phyloP scores from a whole-genome alignment of 1,140 invertebrate species.

The Anoplolepis gracilipes region DNA sequence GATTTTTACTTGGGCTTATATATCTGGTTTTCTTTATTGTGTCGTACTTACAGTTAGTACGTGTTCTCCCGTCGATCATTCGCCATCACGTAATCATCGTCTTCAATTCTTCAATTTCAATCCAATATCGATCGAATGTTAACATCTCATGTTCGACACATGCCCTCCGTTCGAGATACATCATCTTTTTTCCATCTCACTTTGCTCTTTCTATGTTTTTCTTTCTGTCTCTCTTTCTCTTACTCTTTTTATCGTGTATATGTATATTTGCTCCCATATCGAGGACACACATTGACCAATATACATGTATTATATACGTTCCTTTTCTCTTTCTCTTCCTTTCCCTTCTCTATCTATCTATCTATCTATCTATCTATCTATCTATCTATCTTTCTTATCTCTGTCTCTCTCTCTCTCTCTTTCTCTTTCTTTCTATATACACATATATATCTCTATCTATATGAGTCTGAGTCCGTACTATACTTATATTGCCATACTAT shows the following conservation, averaged over 20 bases:
- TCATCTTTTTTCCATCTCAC: constrained; percentile 42
- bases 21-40: constrained; percentile 37
- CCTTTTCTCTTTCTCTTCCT: constrained; percentile 53
- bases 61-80: constrained; percentile 13
- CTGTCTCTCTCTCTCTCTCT: constrained; percentile 59
- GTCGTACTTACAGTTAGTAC: constrained; percentile 3
- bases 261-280: constrained; percentile 28
- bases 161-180: constrained; percentile 24
- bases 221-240: background rate
- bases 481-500: constrained; percentile 82
- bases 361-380: constrained; percentile 51
- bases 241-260: constrained; percentile 25
- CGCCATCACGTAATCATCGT: constrained; percentile 14
- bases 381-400: constrained; percentile 52
- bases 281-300: constrained; percentile 22
- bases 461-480: constrained; percentile 65
- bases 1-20: constrained; percentile 47
- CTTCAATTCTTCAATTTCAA: constrained; percentile 39
- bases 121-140: constrained; percentile 16
- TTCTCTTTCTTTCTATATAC: constrained; percentile 66
- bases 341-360: constrained; percentile 65
- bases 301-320: constrained; percentile 45
- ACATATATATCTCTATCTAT: constrained; percentile 53
- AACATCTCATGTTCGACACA: constrained; percentile 21
- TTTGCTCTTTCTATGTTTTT: constrained; percentile 32